Evolutionary conservation across 2,113 vertebrate species (phyloP).

Genomic region (Hyperopisus bebe): DNA sequence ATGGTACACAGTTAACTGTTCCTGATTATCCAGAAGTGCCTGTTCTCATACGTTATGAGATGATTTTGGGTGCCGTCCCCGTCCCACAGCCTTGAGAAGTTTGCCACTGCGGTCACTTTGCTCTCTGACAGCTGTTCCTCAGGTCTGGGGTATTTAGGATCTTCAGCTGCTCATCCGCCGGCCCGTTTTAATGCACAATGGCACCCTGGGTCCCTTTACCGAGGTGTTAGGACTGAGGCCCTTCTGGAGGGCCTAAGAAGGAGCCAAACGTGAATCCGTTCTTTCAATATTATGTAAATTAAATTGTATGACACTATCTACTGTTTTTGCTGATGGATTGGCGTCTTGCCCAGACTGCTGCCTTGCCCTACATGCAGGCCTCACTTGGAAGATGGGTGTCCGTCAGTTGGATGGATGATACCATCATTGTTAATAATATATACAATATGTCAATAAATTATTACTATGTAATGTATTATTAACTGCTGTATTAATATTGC

Average conservation of each 20-base stretch:
- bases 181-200: conserved; percentile 44
- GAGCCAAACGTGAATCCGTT: neutral
- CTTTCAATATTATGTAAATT: neutral
- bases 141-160: conserved; percentile 43
- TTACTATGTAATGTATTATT: neutral
- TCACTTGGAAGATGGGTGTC: neutral
- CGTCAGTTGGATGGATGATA: neutral
- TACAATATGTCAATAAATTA: neutral
- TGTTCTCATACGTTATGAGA: neutral
- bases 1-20: neutral
- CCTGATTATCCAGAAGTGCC: neutral
- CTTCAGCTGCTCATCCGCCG: conserved; percentile 51
- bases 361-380: neutral
- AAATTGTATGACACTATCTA: neutral
- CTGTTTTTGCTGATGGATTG: neutral
- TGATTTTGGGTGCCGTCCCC: neutral
- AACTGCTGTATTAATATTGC: neutral
- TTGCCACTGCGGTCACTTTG: conserved; percentile 52
- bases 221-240: neutral
- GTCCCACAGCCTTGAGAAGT: conserved; percentile 25
- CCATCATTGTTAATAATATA: neutral
- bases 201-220: neutral
- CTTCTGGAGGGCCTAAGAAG: neutral
- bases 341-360: neutral
- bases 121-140: conserved; percentile 63